These are phyloP conservation scores for Hydrolagus affinis DNA, from an alignment of 2,113 vertebrate species.

Conservation along the genomic window DNA sequence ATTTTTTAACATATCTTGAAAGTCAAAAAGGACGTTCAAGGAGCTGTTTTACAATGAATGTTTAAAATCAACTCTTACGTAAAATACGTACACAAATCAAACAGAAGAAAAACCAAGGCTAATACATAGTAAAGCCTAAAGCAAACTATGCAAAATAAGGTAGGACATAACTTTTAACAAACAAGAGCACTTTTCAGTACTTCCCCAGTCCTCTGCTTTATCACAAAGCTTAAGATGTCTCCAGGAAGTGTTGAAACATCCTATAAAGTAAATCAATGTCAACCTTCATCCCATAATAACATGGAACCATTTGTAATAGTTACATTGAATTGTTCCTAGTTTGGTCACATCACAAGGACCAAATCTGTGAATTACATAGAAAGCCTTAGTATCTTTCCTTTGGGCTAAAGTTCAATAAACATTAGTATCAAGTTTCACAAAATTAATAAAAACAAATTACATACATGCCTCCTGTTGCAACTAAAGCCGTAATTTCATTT, in stretches of 20 bases:
- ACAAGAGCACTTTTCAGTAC: conserved; percentile 36
- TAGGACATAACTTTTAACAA: conserved; percentile 50
- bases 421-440: conserved; percentile 45
- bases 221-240: conserved; percentile 37
- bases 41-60: conserved; percentile 89
- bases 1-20: conserved; percentile 82
- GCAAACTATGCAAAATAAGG: conserved; percentile 74
- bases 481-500: conserved; percentile 70
- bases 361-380: conserved; percentile 66
- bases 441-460: conserved; percentile 57
- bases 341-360: conserved; percentile 59
- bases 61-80: conserved; percentile 79
- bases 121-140: conserved; percentile 81
- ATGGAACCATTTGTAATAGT: conserved; percentile 67
- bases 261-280: conserved; percentile 68
- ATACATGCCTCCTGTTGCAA: conserved; percentile 67
- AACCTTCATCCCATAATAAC: conserved; percentile 66
- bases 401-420: conserved; percentile 57
- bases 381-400: conserved; percentile 59
- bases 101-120: conserved; percentile 58
- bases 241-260: conserved; percentile 69
- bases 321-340: conserved; percentile 39
- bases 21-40: conserved; percentile 78
- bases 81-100: conserved; percentile 95
- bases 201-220: conserved; percentile 27